Evolutionary conservation across 1,140 invertebrate species (phyloP).

Genomic region (Drosophila setifemur): DNA sequence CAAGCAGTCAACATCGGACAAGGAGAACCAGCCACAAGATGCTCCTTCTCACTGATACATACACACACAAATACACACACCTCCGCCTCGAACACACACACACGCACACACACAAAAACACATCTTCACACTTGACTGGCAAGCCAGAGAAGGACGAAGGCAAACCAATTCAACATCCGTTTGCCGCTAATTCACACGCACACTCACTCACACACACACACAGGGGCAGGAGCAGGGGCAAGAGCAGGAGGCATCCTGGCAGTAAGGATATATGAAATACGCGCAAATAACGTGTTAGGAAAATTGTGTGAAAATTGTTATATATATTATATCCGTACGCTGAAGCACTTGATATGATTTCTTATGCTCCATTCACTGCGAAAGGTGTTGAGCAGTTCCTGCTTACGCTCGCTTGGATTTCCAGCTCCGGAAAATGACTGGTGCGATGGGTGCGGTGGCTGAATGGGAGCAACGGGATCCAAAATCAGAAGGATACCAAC

Average conservation of each 20-base stretch:
- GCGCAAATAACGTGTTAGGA: conserved; percentile 79
- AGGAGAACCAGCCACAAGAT: conserved; percentile 72
- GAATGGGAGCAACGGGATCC: not conserved
- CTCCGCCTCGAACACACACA: conserved; percentile 5
- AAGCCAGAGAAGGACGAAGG: conserved; percentile 67
- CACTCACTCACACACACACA: conserved; percentile 21
- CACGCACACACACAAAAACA: conserved; percentile 13
- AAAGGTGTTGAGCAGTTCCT: conserved; percentile 65
- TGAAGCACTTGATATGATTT: conserved; percentile 72
- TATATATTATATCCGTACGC: conserved; percentile 77
- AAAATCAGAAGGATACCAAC: not conserved
- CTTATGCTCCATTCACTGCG: conserved; percentile 73
- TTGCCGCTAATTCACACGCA: conserved; percentile 79
- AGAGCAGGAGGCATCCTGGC: conserved; percentile 39
- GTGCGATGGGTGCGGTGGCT: not conserved
- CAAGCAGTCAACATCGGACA: conserved; percentile 72
- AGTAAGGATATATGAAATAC: conserved; percentile 73
- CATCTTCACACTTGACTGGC: conserved; percentile 67
- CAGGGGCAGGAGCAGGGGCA: conserved; percentile 5
- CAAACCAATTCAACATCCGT: conserved; percentile 80
- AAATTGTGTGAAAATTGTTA: conserved; percentile 80
- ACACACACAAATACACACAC: not conserved
- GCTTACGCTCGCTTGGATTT: not conserved
- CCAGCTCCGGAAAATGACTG: not conserved
- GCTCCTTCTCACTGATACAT: conserved; percentile 35